Evolutionary conservation across 2,888 invertebrate species (phyloP).

Genomic region (Pedicia rivosa): DNA sequence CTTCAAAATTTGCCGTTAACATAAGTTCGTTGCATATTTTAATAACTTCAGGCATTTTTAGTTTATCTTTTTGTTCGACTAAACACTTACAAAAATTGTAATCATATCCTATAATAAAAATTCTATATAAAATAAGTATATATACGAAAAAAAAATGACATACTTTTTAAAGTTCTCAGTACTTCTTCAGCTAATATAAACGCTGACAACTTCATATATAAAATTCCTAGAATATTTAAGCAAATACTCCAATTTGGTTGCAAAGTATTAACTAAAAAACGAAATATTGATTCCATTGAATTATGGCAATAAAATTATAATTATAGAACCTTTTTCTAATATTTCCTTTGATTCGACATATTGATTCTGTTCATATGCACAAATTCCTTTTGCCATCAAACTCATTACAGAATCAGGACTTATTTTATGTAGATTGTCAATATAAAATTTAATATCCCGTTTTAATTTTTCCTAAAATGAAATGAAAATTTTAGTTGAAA

Average conservation of each 20-base stretch:
- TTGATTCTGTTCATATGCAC: slow-evolving; percentile 34
- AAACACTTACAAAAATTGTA: too few species aligned
- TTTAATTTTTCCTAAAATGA: slow-evolving; percentile 19
- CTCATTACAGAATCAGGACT: slow-evolving; percentile 44
- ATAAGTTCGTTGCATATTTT: slow-evolving; percentile 25
- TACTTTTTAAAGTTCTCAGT: slow-evolving; percentile 16
- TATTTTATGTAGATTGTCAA: slow-evolving; percentile 35
- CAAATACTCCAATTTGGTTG: slow-evolving; percentile 32
- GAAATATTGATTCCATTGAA: too few species aligned
- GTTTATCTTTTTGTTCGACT: slow-evolving; percentile 27
- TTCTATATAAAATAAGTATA: too few species aligned
- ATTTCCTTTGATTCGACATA: slow-evolving; percentile 38
- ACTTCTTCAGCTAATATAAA: slow-evolving; percentile 31
- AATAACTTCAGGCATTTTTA: slow-evolving; percentile 38
- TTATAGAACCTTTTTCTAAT: slow-evolving; percentile 30
- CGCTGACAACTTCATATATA: slow-evolving; percentile 34
- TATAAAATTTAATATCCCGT: slow-evolving; percentile 33
- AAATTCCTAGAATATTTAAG: slow-evolving; percentile 33
- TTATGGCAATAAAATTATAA: too few species aligned
- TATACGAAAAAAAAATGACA: too few species aligned
- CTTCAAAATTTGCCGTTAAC: not conserved
- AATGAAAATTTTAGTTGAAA: slow-evolving; percentile 12
- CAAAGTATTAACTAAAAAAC: slow-evolving; percentile 24
- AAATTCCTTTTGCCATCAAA: slow-evolving; percentile 41
- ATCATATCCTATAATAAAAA: too few species aligned